phyloP scores from a whole-genome alignment of 2,888 invertebrate genomes.

The Drosophila formosana region DNA sequence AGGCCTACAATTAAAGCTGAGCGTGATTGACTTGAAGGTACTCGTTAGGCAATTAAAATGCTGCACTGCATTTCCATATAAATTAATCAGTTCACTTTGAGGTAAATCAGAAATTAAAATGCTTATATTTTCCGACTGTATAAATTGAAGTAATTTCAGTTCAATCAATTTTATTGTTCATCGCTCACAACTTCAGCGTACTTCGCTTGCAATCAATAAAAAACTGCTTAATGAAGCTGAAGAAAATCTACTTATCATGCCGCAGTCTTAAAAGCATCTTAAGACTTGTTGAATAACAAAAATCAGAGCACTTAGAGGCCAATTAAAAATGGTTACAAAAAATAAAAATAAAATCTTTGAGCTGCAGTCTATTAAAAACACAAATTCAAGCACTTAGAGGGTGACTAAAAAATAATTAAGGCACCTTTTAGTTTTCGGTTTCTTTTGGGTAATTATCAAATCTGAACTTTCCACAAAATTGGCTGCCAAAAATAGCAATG shows the following conservation, averaged over 20 bases:
- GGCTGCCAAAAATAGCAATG: constrained; percentile 26
- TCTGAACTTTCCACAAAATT: constrained; percentile 10
- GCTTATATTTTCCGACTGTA: neutral
- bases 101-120: no score
- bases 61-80: neutral
- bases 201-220: no score
- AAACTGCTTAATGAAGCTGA: neutral
- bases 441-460: constrained; percentile 12
- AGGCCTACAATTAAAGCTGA: constrained; percentile 10
- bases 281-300: neutral
- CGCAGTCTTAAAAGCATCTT: constrained; percentile 35
- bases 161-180: neutral
- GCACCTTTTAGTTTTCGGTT: neutral
- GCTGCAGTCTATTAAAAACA: no score
- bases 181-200: no score
- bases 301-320: neutral
- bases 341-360: no score
- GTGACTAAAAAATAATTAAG: neutral
- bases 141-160: neutral
- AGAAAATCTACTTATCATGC: constrained; percentile 19
- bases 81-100: neutral
- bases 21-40: neutral
- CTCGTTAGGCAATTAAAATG: neutral
- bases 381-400: neutral
- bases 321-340: neutral